Evolutionary conservation across 2,888 invertebrate species (phyloP), one percentile per base, ranked within the genome.

Genomic region (Monochamus alternatus): DNA sequence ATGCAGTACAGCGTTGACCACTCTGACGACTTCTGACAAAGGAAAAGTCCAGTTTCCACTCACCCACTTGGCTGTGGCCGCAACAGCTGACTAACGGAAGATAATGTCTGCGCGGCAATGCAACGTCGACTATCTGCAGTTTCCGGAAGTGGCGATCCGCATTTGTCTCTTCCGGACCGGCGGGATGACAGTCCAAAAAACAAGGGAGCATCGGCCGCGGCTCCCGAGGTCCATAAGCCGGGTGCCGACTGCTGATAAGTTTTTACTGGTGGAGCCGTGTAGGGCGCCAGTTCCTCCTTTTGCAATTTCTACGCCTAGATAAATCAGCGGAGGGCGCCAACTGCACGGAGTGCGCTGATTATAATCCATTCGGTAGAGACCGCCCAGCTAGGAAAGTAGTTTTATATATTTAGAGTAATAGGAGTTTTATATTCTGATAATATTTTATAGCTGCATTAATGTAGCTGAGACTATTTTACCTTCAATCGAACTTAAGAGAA

Each of bases 71-170:
- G 14, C 68, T 63, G 51, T 52, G 31, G 69, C 59, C 59, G 71
- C 72, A 68, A 65, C 68, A 72, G 60, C 72, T 74, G 72, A 77
- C 74, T 77, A 74, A 72, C 74, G 67, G 65, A 74, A 59, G 74
- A 74, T 74, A 77, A 77, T 69, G 68, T 68, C 66, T 32, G 60
- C 52, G 75, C 63, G 60, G 69, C 30, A 14, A 60, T 69, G 69
- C 69, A 60, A 51, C 69, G 69, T 31, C 62, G 43, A 51, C 69
- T 69, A 69, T 69, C 69, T 60, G 30, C 47, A 43, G 47, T 12
- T 51, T 31, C 69, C 69, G 69, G 69, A 69, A 69, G 69, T 31
- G 47, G 58, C 60, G 60, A 69, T 69, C 47, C 60, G 69, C 69
- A 69, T 69, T 69, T 69, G 69, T 69, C 69, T 69, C 60, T 43